phyloP scores from a whole-genome alignment of 2,113 vertebrate species.

The Halcyon malimbica region DNA sequence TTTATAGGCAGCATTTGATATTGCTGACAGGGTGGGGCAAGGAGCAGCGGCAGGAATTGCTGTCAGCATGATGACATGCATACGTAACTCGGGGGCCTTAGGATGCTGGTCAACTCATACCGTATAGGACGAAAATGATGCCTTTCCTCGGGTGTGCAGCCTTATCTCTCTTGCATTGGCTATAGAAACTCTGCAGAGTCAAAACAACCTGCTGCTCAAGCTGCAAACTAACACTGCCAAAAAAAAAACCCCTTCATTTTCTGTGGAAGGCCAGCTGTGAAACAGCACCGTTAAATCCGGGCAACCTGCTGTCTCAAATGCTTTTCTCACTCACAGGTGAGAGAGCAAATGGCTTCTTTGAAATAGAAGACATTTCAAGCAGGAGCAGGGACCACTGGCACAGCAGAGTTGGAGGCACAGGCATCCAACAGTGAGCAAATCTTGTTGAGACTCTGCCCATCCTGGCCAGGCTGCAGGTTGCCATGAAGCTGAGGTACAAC shows the following conservation, averaged over 20 bases:
- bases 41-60: background rate
- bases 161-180: background rate
- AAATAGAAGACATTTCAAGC: background rate
- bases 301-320: background rate
- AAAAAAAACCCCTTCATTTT: background rate
- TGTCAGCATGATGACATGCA: background rate
- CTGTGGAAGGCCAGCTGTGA: background rate
- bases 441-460: background rate
- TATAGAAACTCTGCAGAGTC: background rate
- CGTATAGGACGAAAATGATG: rapidly evolving
- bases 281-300: background rate
- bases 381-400: background rate
- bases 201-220: background rate
- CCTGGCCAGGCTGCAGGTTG: background rate
- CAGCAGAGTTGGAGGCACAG: background rate
- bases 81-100: background rate
- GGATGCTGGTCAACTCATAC: background rate
- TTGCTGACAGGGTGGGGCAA: background rate
- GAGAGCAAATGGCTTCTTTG: background rate
- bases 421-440: background rate
- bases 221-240: background rate
- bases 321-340: background rate
- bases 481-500: background rate
- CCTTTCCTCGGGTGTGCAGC: background rate
- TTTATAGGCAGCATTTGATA: background rate